Evolutionary conservation across 2,113 vertebrate genomes (phyloP).

Genomic region (Mus spicilegus): DNA sequence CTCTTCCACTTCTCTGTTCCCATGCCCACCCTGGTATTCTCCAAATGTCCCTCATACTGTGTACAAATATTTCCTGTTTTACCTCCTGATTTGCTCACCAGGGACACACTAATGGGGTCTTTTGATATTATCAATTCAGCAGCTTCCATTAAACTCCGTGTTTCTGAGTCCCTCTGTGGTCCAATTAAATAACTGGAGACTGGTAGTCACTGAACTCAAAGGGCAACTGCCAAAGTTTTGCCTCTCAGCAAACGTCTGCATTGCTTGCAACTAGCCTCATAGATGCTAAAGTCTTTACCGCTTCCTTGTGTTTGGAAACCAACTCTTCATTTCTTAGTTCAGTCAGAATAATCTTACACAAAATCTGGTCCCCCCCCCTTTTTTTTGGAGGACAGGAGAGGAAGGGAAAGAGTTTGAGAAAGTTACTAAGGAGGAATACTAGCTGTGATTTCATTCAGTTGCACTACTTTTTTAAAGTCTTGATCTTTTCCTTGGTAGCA

Average conservation of each 20-base stretch:
- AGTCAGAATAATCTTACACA: slow-evolving; percentile 21
- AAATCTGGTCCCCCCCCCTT: slow-evolving; percentile 24
- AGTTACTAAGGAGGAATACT: neutral
- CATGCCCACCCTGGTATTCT: neutral
- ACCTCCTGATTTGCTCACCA: neutral
- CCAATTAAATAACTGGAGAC: slow-evolving; percentile 1
- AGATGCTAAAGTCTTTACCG: slow-evolving; percentile 72
- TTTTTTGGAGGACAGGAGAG: neutral
- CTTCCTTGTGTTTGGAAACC: slow-evolving; percentile 77
- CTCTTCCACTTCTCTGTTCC: neutral
- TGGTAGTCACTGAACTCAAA: slow-evolving; percentile 34
- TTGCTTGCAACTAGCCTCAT: neutral
- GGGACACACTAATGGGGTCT: neutral
- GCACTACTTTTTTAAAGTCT: neutral
- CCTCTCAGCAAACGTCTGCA: neutral
- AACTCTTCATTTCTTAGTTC: slow-evolving; percentile 48
- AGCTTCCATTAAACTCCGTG: neutral
- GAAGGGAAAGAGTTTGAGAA: slow-evolving; percentile 7
- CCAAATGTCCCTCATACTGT: neutral
- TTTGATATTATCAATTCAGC: neutral
- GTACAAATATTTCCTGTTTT: neutral
- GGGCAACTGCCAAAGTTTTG: neutral
- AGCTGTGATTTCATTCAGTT: slow-evolving; percentile 11
- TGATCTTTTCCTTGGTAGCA: slow-evolving; percentile 40
- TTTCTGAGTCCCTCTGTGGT: neutral